Conservation (phyloP, 2,797 vertebrate species). For the Microctenopoma lineatum region DNA sequence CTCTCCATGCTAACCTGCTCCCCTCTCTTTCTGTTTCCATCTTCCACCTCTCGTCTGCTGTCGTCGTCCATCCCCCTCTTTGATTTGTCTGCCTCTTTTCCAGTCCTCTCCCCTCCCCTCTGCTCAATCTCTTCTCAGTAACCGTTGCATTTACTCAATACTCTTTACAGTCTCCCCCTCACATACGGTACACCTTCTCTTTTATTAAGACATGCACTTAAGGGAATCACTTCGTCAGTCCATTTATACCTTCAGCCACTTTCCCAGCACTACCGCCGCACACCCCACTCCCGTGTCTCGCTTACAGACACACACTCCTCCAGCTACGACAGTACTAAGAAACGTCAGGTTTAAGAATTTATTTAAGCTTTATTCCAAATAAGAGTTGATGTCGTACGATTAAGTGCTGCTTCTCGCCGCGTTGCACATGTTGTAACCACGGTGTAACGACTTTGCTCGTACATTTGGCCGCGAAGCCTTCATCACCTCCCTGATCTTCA, state of each 20-base stretch:
- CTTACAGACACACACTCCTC: background rate
- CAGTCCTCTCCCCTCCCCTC: background rate
- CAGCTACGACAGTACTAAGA: background rate
- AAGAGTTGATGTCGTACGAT: too few species aligned
- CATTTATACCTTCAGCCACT: background rate
- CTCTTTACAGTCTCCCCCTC: slow-evolving; percentile 7
- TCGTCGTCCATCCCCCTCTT: background rate
- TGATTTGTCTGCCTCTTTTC: background rate
- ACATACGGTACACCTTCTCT: slow-evolving; percentile 75
- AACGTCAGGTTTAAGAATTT: background rate
- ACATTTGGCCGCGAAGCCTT: too few species aligned
- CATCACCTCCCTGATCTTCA: too few species aligned
- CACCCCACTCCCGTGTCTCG: background rate
- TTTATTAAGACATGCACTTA: slow-evolving; percentile 57
- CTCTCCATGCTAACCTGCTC: background rate
- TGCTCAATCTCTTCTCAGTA: slow-evolving; percentile 19
- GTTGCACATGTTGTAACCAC: too few species aligned
- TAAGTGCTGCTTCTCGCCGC: too few species aligned
- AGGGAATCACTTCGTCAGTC: slow-evolving; percentile 49
- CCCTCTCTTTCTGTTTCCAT: background rate
- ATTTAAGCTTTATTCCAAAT: too few species aligned
- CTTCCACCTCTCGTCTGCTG: background rate
- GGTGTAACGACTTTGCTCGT: too few species aligned
- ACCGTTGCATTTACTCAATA: slow-evolving; percentile 13
- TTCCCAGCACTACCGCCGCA: background rate